Percentiles rank a stretch among this genome's conserved stretches.
phyloP scores from a whole-genome alignment of 2,797 vertebrate species.

The Phoeniculus purpureus region DNA sequence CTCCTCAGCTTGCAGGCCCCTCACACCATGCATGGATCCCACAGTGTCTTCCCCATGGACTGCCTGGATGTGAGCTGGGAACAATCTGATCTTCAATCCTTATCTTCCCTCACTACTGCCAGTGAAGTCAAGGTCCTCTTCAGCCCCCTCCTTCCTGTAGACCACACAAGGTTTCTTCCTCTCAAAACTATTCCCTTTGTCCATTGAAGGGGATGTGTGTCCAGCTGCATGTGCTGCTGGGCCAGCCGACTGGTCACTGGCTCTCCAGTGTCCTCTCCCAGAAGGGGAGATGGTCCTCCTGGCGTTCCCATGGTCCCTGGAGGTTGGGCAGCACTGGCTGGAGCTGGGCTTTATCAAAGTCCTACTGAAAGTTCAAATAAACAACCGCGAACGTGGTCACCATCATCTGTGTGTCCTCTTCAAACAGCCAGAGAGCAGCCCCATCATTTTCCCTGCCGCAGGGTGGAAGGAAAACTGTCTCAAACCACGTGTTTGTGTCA shows the following conservation, averaged over 20 bases:
- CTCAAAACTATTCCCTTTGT: background rate
- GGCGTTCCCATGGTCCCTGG: constrained; percentile 24
- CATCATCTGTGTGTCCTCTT: background rate
- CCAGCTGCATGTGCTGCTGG: constrained; percentile 25
- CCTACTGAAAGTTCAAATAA: constrained; percentile 59
- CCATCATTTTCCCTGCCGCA: background rate
- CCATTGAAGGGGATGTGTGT: constrained; percentile 23
- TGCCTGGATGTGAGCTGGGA: background rate
- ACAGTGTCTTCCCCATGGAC: background rate
- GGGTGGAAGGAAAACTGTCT: background rate
- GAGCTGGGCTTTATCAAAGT: constrained; percentile 33
- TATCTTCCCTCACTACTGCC: constrained; percentile 18
- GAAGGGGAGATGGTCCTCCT: background rate
- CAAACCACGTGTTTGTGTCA: background rate
- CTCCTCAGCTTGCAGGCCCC: background rate
- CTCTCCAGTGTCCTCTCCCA: background rate
- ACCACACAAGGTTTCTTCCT: constrained; percentile 21
- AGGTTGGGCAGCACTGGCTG: background rate
- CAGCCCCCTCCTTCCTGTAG: constrained; percentile 59
- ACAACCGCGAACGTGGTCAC: background rate
- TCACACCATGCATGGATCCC: background rate
- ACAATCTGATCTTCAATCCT: constrained; percentile 33
- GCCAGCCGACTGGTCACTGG: background rate
- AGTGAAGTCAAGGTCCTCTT: constrained; percentile 19
- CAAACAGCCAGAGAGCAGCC: background rate